Evolutionary conservation across 37 sponge, comb jelly and placozoan genomes (phyloP), one percentile per base, ranked within the genome.

Genomic region (Mnemiopsis leidyi): DNA sequence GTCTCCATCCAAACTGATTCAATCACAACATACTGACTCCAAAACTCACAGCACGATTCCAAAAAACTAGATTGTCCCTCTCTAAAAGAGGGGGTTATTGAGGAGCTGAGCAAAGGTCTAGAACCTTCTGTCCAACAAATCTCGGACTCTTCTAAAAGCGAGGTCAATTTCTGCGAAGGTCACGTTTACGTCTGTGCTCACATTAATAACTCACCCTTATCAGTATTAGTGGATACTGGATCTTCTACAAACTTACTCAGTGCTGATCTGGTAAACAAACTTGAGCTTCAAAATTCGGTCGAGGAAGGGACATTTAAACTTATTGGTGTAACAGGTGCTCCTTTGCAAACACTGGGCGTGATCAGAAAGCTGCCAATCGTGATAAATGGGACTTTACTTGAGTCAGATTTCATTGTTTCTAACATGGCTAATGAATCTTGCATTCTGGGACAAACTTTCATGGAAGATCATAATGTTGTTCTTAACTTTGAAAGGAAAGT

Each of bases 61-160:
- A 77, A 77, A 77, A 77, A 77, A 77, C 79, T 77, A 34, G 79
- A 20, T 13, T 2, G 36, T 77, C 79, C 79, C 79, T 77, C 79
- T 32, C 79, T 77, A 34, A 36, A 77, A 28, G 79, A 32, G 79
- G 33, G 79, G 79, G 79, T 1, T 77, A 71, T 30, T 5, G 16
- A 30, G 16, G 73, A 18, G 25, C n/a, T n/a, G n/a, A n/a, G n/a
- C n/a, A n/a, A n/a, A n/a, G n/a, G n/a, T n/a, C n/a, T n/a, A n/a
- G n/a, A n/a, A n/a, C n/a, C n/a, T n/a, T n/a, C n/a, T n/a, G n/a
- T n/a, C n/a, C n/a, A n/a, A n/a, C n/a, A n/a, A n/a, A n/a, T n/a
- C n/a, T n/a, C n/a, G n/a, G n/a, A n/a, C 61, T 13, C 13, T 48
- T 5, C 5, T 13, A 48, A 13, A 13, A 13, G 13, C 5, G 61